Evolutionary conservation across 1,140 invertebrate species (phyloP).

Genomic region (Luehdorfia chinensis): DNA sequence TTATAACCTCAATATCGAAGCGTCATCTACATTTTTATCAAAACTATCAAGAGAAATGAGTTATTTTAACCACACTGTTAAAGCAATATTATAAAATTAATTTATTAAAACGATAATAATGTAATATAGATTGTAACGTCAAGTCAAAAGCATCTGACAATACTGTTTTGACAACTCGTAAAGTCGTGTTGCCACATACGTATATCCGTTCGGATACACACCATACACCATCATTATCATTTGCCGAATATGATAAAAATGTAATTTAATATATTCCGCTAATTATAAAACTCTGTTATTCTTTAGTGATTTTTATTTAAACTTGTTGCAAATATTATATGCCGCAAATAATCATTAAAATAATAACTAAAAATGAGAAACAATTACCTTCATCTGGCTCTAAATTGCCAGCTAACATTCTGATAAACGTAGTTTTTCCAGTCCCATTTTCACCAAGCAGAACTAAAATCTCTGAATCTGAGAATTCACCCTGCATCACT

Average conservation of each 20-base stretch:
- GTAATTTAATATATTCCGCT: too few relatives aligned
- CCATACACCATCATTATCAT: neutral
- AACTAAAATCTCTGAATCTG: constrained; percentile 99
- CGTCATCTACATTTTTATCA: constrained; percentile 24
- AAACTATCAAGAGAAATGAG: too few relatives aligned
- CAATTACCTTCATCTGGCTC: constrained; percentile 89
- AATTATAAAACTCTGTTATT: too few relatives aligned
- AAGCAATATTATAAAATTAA: neutral
- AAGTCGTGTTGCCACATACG: constrained; percentile 39
- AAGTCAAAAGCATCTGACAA: constrained; percentile 13
- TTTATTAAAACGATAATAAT: constrained; percentile 10
- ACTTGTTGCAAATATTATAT: too few relatives aligned
- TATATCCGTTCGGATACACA: constrained; percentile 27
- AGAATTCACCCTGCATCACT: constrained; percentile 95
- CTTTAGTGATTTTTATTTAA: too few relatives aligned
- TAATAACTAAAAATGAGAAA: neutral
- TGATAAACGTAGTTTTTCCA: constrained; percentile 99
- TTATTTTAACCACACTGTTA: too few relatives aligned
- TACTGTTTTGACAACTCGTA: constrained; percentile 12
- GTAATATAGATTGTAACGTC: constrained; percentile 17
- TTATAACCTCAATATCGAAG: constrained; percentile 55
- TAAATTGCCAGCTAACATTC: constrained; percentile 97
- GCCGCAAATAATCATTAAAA: too few relatives aligned
- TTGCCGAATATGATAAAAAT: too few relatives aligned
- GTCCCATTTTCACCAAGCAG: constrained; percentile 99